These are phyloP conservation scores for Nomada ferruginata DNA, from an alignment of 2,888 invertebrate genomes.

Conservation along the genomic window DNA sequence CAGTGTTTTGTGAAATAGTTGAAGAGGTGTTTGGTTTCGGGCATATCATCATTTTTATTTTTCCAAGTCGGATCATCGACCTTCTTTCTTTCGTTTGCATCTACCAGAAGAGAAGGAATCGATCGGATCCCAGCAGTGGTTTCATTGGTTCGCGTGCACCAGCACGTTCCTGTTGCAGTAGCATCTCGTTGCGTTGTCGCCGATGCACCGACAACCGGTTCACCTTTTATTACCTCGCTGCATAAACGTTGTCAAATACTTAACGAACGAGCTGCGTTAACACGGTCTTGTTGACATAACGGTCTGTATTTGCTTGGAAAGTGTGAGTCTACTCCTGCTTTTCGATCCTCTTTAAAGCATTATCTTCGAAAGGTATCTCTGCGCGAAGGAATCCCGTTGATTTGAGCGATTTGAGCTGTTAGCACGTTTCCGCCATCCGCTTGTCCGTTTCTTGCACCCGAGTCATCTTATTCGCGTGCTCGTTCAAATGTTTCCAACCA, in stretches of 20 bases:
- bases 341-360: conserved; percentile 19
- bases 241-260: conserved; percentile 28
- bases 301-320: conserved; percentile 40
- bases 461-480: neutral
- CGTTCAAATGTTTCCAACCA: neutral
- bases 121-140: conserved; percentile 1
- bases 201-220: conserved; percentile 23
- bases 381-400: conserved; percentile 16
- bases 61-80: neutral
- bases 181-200: conserved; percentile 5
- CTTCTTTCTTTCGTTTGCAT: conserved; percentile 6
- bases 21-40: neutral
- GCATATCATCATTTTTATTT: neutral
- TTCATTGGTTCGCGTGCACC: neutral
- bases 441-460: neutral
- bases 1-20: neutral
- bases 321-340: conserved; percentile 15
- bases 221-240: conserved; percentile 33
- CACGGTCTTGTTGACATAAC: conserved; percentile 47
- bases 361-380: neutral
- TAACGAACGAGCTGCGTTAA: conserved; percentile 14
- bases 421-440: conserved; percentile 10
- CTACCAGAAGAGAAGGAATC: conserved; percentile 1
- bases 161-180: neutral
- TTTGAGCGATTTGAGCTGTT: conserved; percentile 41